Base-by-base conservation (phyloP, 2,797 vertebrate genomes). In the Tympanoctomys barrerae region DNA sequence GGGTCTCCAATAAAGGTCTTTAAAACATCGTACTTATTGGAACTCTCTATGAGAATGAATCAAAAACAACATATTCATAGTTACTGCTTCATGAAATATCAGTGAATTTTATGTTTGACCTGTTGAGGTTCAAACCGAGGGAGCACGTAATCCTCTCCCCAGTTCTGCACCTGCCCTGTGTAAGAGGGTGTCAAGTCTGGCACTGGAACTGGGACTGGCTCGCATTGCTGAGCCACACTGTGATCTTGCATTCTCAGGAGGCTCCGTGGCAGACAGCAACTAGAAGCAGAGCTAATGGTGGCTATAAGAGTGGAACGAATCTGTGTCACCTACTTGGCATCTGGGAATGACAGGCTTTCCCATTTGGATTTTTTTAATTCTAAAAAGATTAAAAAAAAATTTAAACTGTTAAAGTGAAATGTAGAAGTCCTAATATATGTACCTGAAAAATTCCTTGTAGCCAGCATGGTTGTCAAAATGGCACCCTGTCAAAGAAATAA, bases 361-460 rank as follows among this genome's bases (percentile, higher is more conserved):
- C 52, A 39, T 71, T 64, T 91, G 61, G 52, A 82, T 39, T 68
- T 79, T 83, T 79, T 78, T 7, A 79, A 66, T 82, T 78, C 11
- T 9, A 61, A 33, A 82, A 77, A 46, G 7, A 54, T 16, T 5
- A 28, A 26, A 42, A 13, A 46, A 46, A 28, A 28, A 16, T 42
- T 42, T 57, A 8, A 57, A 33, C 33, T 42, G 26, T 28, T 24
- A 49, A 33, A 86, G 33, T 87, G 24, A 46, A 36, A 21, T 82
- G 5, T 11, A 52, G 62, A 95, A 73, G 94, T 94, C n/a, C 95
- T 68, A 88, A 70, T 70, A 46, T 96, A 98, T 98, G 94, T 99
- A 99, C 99, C 99, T 99, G 99, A 99, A 98, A 99, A 99, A 98
- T 99, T 99, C 96, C 99, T 99, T 78, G 99, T 99, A 96, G 99